Conservation (phyloP, 2,113 vertebrate genomes). For the Glaucomys volans region DNA sequence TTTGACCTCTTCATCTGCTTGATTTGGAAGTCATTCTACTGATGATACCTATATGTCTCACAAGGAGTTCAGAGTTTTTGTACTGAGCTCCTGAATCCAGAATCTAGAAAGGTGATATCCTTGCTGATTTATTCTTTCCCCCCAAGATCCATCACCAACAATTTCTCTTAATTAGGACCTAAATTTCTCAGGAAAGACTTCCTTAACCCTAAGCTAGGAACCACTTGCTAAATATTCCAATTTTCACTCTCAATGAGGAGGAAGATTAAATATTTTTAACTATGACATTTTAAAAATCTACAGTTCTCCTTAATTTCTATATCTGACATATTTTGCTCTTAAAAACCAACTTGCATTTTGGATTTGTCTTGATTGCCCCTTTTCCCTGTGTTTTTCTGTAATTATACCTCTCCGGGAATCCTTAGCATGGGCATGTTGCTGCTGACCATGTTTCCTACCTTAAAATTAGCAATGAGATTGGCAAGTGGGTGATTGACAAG, state of each 20-base stretch:
- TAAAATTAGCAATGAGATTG: background rate
- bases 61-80: background rate
- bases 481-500: background rate
- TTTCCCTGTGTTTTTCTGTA: background rate
- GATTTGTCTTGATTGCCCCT: background rate
- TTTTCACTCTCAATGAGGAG: background rate
- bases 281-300: background rate
- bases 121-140: background rate
- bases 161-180: background rate
- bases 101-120: background rate
- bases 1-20: background rate
- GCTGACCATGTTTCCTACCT: background rate
- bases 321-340: background rate
- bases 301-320: background rate
- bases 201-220: background rate
- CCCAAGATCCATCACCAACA: background rate
- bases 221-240: background rate
- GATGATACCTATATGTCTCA: background rate
- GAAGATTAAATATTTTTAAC: background rate
- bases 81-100: background rate
- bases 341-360: background rate
- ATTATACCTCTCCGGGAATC: background rate
- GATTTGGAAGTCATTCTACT: background rate
- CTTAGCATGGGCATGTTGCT: background rate
- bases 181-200: background rate